Conservation (phyloP, 2,113 vertebrate genomes). For the Azemiops feae region DNA sequence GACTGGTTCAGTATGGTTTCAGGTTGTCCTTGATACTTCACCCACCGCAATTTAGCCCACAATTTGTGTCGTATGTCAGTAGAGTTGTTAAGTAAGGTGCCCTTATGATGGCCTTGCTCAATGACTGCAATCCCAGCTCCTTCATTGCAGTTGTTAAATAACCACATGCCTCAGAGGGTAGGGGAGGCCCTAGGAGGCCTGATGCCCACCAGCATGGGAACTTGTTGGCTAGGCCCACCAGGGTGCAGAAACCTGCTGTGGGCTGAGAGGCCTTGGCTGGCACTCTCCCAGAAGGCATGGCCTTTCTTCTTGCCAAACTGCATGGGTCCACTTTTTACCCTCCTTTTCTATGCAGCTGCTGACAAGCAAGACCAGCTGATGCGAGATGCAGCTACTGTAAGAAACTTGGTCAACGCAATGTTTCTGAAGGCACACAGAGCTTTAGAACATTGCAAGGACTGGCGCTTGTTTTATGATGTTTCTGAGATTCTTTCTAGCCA, state of each 20-base stretch:
- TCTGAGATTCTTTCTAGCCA: neutral
- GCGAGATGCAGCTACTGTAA: neutral
- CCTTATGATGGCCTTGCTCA: neutral
- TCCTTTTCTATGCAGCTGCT: neutral
- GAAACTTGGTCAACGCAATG: neutral
- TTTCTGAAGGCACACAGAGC: neutral
- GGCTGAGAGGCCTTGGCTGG: neutral
- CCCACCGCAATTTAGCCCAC: neutral
- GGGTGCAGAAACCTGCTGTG: too few species aligned
- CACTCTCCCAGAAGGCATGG: neutral
- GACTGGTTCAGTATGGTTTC: neutral
- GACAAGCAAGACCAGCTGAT: neutral
- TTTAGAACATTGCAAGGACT: neutral
- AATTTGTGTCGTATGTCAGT: neutral
- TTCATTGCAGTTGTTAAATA: neutral
- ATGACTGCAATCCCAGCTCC: neutral
- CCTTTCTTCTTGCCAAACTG: neutral
- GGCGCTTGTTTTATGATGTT: neutral
- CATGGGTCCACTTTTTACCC: neutral
- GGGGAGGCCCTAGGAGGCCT: neutral
- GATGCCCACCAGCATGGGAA: neutral
- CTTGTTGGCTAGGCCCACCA: neutral
- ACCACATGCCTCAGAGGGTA: too few species aligned
- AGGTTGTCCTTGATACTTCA: neutral
- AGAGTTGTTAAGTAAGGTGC: neutral